These are phyloP conservation scores for Habropoda laboriosa DNA, from an alignment of 1,140 invertebrate species.

Conservation along the genomic window DNA sequence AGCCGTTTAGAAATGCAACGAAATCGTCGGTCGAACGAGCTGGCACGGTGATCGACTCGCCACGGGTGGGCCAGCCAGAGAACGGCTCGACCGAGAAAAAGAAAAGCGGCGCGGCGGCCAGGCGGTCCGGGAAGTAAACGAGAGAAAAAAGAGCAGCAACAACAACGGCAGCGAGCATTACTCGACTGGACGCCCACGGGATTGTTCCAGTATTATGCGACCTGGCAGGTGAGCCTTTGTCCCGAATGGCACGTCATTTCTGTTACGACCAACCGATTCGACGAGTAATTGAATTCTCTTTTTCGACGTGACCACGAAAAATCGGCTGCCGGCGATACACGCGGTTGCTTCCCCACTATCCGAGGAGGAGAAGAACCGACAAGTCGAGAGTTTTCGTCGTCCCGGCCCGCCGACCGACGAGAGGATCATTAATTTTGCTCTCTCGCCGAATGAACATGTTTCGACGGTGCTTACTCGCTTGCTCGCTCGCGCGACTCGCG, in stretches of 20 bases:
- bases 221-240: conserved; percentile 71
- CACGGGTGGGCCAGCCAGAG: conserved; percentile 63
- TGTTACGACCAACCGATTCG: conserved; percentile 57
- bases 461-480: neutral
- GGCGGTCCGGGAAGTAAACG: conserved; percentile 17
- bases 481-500: neutral
- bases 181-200: conserved; percentile 65
- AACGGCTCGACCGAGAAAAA: conserved; percentile 51
- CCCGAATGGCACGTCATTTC: conserved; percentile 62
- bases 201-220: conserved; percentile 72
- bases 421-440: conserved; percentile 40
- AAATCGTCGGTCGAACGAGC: conserved; percentile 65
- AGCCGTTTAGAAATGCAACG: conserved; percentile 68
- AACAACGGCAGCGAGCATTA: conserved; percentile 60
- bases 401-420: too few relatives aligned
- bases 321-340: conserved; percentile 39
- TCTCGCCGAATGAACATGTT: neutral
- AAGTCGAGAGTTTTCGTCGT: neutral
- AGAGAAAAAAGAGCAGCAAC: conserved; percentile 45
- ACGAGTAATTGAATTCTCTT: conserved; percentile 61
- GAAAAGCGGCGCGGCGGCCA: neutral
- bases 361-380: neutral
- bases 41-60: conserved; percentile 63
- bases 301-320: conserved; percentile 36
- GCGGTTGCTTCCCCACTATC: neutral